phyloP scores from a whole-genome alignment of 2,113 vertebrate genomes.

The Petrocephalus zakoni region DNA sequence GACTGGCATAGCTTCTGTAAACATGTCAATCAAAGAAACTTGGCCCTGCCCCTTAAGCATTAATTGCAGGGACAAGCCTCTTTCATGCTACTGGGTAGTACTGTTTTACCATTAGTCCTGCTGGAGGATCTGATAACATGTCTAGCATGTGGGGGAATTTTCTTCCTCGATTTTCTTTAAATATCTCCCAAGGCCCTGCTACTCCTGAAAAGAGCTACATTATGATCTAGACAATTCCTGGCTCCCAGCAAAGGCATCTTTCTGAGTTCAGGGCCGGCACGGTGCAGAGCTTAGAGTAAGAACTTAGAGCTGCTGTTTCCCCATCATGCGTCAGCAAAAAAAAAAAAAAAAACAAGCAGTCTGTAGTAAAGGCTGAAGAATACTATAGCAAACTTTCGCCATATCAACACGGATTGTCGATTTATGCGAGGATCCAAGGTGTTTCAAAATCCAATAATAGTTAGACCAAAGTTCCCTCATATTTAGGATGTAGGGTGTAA shows the following conservation, averaged over 20 bases:
- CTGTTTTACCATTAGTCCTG: not conserved
- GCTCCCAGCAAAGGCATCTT: slow-evolving; percentile 30
- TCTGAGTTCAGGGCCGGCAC: slow-evolving; percentile 21
- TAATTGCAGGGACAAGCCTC: not conserved
- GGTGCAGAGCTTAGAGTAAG: slow-evolving; percentile 37
- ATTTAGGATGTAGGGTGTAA: slow-evolving; percentile 15
- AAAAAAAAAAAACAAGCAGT: not conserved
- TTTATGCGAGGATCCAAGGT: slow-evolving; percentile 41
- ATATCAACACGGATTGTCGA: not conserved
- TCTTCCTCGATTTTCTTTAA: slow-evolving; percentile 37
- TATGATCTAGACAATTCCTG: slow-evolving; percentile 41
- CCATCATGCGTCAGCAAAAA: not conserved
- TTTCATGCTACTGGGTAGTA: slow-evolving; percentile 7
- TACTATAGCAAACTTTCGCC: not conserved
- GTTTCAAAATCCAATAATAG: slow-evolving; percentile 31
- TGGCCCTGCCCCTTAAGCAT: not conserved
- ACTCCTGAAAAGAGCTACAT: slow-evolving; percentile 44
- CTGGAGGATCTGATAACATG: slow-evolving; percentile 34
- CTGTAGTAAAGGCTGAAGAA: not conserved
- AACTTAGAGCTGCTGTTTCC: slow-evolving; percentile 16
- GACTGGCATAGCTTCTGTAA: not conserved
- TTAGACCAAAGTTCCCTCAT: not conserved
- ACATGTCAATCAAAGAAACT: not conserved
- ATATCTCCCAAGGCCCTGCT: slow-evolving; percentile 46
- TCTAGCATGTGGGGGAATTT: slow-evolving; percentile 32